Percentiles rank a stretch among this genome's conserved stretches.
These are phyloP conservation scores for Scomber scombrus DNA, from an alignment of 2,113 vertebrate genomes.

Conservation along the genomic window DNA sequence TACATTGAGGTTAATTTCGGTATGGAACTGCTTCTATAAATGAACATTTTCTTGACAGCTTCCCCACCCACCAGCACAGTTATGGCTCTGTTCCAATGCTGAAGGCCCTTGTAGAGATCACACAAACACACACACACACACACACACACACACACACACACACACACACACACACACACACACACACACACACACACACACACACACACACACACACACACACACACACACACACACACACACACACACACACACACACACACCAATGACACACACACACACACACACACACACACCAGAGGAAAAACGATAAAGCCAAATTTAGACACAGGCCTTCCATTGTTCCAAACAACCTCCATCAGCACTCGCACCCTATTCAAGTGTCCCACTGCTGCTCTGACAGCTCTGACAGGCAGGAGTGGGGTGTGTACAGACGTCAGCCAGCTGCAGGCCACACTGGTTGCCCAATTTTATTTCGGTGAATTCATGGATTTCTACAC, in stretches of 20 bases:
- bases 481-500: conserved; percentile 36
- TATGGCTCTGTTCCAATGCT: conserved; percentile 42
- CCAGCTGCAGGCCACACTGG: conserved; percentile 49
- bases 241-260: neutral
- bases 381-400: conserved; percentile 40
- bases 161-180: neutral
- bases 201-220: conserved; percentile 14
- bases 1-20: neutral
- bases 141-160: neutral
- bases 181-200: conserved; percentile 1
- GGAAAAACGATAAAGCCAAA: conserved; percentile 55
- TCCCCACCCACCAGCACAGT: conserved; percentile 9
- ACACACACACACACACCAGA: neutral
- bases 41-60: conserved; percentile 13
- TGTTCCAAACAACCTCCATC: conserved; percentile 58
- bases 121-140: neutral
- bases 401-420: conserved; percentile 39
- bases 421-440: conserved; percentile 33
- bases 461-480: conserved; percentile 33
- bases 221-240: neutral
- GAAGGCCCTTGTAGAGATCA: conserved; percentile 20
- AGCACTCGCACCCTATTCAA: neutral
- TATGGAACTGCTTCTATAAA: conserved; percentile 35
- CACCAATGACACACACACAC: neutral
- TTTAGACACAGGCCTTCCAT: conserved; percentile 66